These are phyloP conservation scores for Salmo trutta DNA, from an alignment of 2,797 vertebrate species.

Conservation along the genomic window DNA sequence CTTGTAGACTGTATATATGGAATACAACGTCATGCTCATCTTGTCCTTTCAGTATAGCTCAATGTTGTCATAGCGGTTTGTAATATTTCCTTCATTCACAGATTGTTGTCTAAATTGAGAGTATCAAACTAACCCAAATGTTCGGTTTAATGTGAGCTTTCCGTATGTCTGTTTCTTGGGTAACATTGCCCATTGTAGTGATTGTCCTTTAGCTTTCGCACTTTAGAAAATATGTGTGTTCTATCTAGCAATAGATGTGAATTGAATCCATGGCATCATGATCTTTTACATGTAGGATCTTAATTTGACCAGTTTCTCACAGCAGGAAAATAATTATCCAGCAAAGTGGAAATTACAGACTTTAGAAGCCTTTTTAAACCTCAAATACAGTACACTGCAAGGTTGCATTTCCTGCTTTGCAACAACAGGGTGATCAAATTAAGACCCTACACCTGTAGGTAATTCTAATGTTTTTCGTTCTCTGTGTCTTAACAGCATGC, in stretches of 20 bases:
- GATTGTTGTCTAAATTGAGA: background rate
- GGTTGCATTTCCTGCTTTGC: too few species aligned
- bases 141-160: background rate
- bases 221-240: constrained; percentile 12
- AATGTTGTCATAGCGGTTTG: background rate
- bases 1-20: background rate
- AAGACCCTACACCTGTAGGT: constrained; percentile 11
- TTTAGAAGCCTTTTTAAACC: too few species aligned
- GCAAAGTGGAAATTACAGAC: too few species aligned
- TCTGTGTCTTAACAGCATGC: constrained; percentile 98
- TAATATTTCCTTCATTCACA: background rate
- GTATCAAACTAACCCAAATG: background rate
- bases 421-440: background rate
- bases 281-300: too few species aligned
- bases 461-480: constrained; percentile 77
- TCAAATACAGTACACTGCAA: too few species aligned
- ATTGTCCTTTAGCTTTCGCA: background rate
- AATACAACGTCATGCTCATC: constrained; percentile 48
- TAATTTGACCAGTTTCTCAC: too few species aligned
- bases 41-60: constrained; percentile 63
- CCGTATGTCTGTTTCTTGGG: background rate
- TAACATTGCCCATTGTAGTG: background rate
- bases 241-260: constrained; percentile 3
- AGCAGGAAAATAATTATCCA: too few species aligned
- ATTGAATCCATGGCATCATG: background rate